Evolutionary conservation across 2,888 invertebrate species (phyloP).

Genomic region (Athalia circularis): DNA sequence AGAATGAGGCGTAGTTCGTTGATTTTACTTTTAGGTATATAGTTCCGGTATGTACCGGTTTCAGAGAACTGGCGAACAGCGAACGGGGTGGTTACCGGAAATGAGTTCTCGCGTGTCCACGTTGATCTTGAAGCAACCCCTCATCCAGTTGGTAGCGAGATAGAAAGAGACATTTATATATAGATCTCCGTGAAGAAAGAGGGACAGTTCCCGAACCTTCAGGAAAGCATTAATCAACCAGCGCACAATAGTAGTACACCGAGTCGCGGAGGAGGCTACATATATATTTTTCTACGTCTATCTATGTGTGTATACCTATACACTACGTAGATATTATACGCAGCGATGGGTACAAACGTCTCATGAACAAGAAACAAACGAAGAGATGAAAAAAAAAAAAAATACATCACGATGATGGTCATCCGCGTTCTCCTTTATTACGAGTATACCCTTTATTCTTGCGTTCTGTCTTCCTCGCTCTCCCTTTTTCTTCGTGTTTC

Average conservation of each 20-base stretch:
- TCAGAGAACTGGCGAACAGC: constrained; percentile 35
- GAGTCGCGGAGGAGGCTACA: constrained; percentile 18
- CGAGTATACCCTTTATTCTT: neutral
- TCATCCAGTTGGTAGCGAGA: neutral
- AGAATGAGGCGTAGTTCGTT: neutral
- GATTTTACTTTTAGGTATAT: constrained; percentile 8
- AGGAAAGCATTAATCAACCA: constrained; percentile 67
- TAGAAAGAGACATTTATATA: neutral
- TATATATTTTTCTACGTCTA: neutral
- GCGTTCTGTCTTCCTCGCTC: neutral
- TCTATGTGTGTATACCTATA: neutral
- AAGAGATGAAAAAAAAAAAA: neutral
- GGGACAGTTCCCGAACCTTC: constrained; percentile 46
- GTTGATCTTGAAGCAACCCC: constrained; percentile 43
- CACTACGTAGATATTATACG: neutral
- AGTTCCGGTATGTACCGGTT: constrained; percentile 35
- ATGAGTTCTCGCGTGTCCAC: constrained; percentile 69
- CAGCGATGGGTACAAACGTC: constrained; percentile 24
- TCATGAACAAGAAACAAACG: constrained; percentile 31
- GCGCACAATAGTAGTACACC: constrained; percentile 34
- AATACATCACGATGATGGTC: too few relatives aligned
- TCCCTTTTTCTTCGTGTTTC: neutral
- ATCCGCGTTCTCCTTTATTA: neutral
- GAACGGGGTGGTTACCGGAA: constrained; percentile 58
- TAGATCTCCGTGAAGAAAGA: neutral